phyloP scores from a whole-genome alignment of 2,888 invertebrate species.

The Tanaodytes sp. region DNA sequence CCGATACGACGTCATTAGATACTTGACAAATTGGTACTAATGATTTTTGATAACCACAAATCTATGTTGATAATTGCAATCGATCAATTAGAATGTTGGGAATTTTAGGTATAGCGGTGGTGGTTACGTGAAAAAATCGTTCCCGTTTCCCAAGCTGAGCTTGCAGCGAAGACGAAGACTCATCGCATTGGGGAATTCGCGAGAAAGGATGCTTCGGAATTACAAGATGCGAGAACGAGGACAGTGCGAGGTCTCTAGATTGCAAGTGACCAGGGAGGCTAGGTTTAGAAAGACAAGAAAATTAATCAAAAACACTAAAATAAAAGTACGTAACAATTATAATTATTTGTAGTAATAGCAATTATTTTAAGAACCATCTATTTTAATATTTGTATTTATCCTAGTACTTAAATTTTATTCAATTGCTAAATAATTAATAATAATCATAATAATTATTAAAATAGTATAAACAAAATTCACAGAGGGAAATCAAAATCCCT shows the following conservation, averaged over 20 bases:
- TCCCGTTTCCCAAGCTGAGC: slow-evolving; percentile 75
- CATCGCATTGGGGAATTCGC: slow-evolving; percentile 72
- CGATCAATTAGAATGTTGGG: too few species aligned
- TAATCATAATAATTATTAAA: too few species aligned
- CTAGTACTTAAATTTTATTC: not conserved
- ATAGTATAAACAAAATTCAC: too few species aligned
- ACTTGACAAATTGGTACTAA: too few species aligned
- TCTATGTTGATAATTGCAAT: too few species aligned
- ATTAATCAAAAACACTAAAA: slow-evolving; percentile 72
- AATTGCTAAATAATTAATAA: not conserved
- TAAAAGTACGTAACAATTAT: slow-evolving; percentile 72
- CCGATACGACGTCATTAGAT: too few species aligned
- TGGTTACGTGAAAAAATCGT: slow-evolving; percentile 77
- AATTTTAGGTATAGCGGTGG: slow-evolving; percentile 73
- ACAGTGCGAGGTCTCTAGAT: slow-evolving; percentile 61
- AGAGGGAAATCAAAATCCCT: too few species aligned
- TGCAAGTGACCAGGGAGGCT: slow-evolving; percentile 67
- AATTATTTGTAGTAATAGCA: too few species aligned
- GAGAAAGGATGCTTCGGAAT: slow-evolving; percentile 70
- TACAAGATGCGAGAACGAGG: slow-evolving; percentile 69
- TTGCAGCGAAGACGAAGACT: slow-evolving; percentile 74
- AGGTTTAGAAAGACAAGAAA: slow-evolving; percentile 72
- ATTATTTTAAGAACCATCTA: too few species aligned
- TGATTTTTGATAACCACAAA: too few species aligned
- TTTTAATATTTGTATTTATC: too few species aligned